Conservation (phyloP, 2,113 vertebrate species). For the Isurus oxyrinchus region DNA sequence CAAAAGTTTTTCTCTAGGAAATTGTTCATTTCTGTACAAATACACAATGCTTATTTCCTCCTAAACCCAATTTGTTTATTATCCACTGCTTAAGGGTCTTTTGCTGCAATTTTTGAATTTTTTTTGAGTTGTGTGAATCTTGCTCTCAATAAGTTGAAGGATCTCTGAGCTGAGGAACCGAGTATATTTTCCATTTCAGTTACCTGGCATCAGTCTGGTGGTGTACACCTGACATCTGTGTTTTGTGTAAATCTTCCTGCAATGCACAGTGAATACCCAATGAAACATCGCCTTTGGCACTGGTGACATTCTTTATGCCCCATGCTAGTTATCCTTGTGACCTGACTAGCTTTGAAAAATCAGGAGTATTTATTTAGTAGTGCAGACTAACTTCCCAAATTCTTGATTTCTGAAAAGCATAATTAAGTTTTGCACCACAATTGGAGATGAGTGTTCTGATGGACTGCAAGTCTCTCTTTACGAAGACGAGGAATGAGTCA, state of each 20-base stretch:
- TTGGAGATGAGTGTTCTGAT: background rate
- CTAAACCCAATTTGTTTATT: background rate
- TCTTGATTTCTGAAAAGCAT: background rate
- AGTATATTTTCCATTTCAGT: background rate
- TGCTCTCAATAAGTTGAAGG: background rate
- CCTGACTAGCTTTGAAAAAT: background rate
- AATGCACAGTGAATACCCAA: background rate
- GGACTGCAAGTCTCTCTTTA: background rate
- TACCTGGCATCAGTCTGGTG: background rate
- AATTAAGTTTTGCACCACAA: background rate
- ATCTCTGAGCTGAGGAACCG: background rate
- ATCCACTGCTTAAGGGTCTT: background rate
- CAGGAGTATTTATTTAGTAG: background rate
- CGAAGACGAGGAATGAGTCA: background rate
- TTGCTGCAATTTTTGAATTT: background rate
- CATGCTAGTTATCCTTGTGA: background rate
- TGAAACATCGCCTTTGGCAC: background rate
- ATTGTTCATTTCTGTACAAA: background rate
- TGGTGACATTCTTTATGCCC: background rate
- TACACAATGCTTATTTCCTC: background rate
- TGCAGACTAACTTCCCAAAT: background rate
- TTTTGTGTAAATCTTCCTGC: background rate
- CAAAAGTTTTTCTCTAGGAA: slow-evolving; percentile 2
- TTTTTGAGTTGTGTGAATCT: background rate
- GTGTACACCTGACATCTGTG: background rate